Evolutionary conservation across 2,797 vertebrate species (phyloP).

Genomic region (Sebastolobus altivelis): DNA sequence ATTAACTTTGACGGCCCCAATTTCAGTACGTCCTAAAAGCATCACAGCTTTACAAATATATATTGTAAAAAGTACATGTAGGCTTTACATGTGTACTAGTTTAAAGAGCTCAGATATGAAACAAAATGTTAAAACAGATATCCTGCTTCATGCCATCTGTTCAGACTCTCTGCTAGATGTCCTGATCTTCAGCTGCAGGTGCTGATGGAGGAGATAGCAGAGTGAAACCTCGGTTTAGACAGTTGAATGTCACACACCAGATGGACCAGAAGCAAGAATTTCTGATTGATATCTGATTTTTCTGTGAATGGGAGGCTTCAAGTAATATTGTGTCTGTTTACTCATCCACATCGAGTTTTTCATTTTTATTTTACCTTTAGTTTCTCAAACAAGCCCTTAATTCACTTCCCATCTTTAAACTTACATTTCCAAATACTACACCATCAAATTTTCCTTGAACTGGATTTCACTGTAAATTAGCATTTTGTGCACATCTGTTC

Average conservation of each 20-base stretch:
- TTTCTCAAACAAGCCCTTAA: background rate
- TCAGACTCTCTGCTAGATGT: conserved; percentile 35
- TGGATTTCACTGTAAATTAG: background rate
- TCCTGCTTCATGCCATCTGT: conserved; percentile 50
- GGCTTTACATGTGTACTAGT: background rate
- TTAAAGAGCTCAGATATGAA: background rate
- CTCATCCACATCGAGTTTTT: background rate
- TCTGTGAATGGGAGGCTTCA: conserved; percentile 4
- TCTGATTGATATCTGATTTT: conserved; percentile 50
- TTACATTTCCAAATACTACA: background rate
- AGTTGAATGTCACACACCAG: conserved; percentile 32
- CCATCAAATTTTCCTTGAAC: background rate
- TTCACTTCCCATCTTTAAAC: background rate
- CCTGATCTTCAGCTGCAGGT: conserved; percentile 56
- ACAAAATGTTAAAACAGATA: background rate
- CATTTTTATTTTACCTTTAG: background rate
- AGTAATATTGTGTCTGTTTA: background rate
- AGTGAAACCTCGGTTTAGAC: conserved; percentile 40
- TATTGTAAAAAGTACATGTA: background rate
- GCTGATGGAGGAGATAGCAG: conserved; percentile 49
- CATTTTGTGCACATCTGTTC: conserved; percentile 5
- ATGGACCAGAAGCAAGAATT: conserved; percentile 33
- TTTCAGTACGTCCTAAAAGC: background rate
- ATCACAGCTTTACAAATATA: background rate
- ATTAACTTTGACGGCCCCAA: too few relatives aligned